Evolutionary conservation across 2,113 vertebrate species (phyloP).

Genomic region (Paramisgurnus dabryanus): DNA sequence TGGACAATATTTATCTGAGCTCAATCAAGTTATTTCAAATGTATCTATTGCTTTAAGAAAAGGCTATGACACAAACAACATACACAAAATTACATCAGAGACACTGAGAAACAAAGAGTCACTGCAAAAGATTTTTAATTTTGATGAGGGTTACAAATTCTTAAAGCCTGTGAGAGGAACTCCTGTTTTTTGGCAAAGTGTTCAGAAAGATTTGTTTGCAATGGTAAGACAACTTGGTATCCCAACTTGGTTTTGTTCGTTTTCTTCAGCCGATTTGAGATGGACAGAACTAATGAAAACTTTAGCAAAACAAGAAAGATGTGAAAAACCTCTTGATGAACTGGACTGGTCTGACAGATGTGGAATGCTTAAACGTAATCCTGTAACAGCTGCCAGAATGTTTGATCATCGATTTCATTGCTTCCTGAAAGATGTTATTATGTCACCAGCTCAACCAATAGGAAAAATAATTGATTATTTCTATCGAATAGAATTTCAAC

Average conservation of each 20-base stretch:
- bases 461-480: slow-evolving; percentile 14
- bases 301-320: slow-evolving; percentile 25
- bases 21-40: too few relatives aligned
- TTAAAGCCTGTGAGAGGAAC: slow-evolving; percentile 35
- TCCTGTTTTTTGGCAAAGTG: slow-evolving; percentile 14
- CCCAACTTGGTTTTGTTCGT: slow-evolving; percentile 32
- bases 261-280: slow-evolving; percentile 39
- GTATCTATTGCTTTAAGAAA: too few relatives aligned
- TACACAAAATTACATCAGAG: neutral
- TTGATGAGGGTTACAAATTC: neutral
- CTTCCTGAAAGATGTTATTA: slow-evolving; percentile 37
- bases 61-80: neutral
- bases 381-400: slow-evolving; percentile 37
- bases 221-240: slow-evolving; percentile 44
- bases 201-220: slow-evolving; percentile 44
- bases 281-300: slow-evolving; percentile 32
- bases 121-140: slow-evolving; percentile 27
- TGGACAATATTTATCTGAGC: slow-evolving; percentile 30
- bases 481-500: too few relatives aligned
- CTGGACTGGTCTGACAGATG: slow-evolving; percentile 41
- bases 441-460: slow-evolving; percentile 41
- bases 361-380: slow-evolving; percentile 34
- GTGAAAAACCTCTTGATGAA: neutral
- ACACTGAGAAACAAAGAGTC: slow-evolving; percentile 26
- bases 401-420: slow-evolving; percentile 30